phyloP scores from a whole-genome alignment of 2,888 invertebrate genomes.

The Ophioninae sp. region DNA sequence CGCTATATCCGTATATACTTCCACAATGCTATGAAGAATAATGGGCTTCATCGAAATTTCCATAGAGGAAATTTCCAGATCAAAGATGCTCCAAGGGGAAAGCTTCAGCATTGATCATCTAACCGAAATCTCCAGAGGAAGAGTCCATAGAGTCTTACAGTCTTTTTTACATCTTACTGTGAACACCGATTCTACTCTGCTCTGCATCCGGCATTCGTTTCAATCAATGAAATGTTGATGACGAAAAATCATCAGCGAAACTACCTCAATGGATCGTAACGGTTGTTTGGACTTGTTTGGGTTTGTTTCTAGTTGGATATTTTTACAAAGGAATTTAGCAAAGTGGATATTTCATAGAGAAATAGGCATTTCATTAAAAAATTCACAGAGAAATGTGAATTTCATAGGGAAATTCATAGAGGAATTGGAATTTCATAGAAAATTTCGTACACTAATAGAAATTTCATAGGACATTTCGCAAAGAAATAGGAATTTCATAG shows the following conservation, averaged over 20 bases:
- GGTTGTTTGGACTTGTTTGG: no score
- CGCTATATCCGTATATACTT: not conserved
- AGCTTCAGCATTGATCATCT: not conserved
- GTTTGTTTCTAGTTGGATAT: no score
- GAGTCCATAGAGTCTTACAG: not conserved
- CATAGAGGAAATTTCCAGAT: not conserved
- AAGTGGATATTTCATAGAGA: no score
- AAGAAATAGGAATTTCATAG: no score
- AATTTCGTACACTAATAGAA: no score
- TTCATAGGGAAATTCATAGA: no score
- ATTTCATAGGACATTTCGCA: no score
- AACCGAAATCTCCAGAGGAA: not conserved
- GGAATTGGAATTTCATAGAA: no score
- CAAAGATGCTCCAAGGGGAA: not conserved
- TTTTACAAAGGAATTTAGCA: no score
- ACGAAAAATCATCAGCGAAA: constrained; percentile 36
- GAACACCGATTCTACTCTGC: not conserved
- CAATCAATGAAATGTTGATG: not conserved
- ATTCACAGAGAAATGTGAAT: no score
- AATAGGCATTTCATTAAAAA: no score
- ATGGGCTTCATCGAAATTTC: not conserved
- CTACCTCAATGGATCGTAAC: not conserved
- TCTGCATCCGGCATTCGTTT: not conserved
- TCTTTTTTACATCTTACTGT: not conserved
- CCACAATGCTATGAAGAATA: not conserved